Evolutionary conservation across 2,888 invertebrate species (phyloP), one percentile per base, ranked within the genome.

Genomic region (Drosophila kuntzei): DNA sequence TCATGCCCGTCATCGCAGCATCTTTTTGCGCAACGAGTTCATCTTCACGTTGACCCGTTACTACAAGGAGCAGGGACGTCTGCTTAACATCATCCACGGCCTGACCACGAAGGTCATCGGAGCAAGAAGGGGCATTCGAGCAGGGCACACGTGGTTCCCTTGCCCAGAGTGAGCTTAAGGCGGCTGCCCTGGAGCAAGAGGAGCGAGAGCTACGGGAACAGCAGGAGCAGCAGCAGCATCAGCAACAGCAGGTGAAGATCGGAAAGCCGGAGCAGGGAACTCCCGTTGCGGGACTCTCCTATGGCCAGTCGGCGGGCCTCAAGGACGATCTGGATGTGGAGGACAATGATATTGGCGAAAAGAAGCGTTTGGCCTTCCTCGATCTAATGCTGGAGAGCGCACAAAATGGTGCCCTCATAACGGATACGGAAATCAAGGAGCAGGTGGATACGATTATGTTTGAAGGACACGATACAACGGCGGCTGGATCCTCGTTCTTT

Each of bases 391-490:
- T 98, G 53, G 96, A 97, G 90, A 95, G 96, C 80, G 94, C 96
- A 63, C 95, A 95, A 73, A 95, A 95, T 65, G 95, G 95, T 8
- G 95, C 94, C 59, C 94, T 94, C 41, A 94, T 96, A 59, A 94
- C 95, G 25, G 96, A 96, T 69, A 94, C 95, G 71, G 96, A 97
- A 92, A 96, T 97, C 78, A 95, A 95, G 82, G 96, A 97, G 90
- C 96, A 97, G 94, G 96, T 96, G 0, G 95, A 96, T 90, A 96
- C 96, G 0, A 96, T 97, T 80, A 96, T 97, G 96, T 96, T 96
- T 90, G 96, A 98, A 94, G 96, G 96, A 43, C 96, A 96, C 90
- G 96, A 96, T 84, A 97, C 96, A 2, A 96, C 96, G 2, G 96
- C 96, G 3, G 96, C 96, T 25, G 96, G 95, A 11, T 96, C 96